These are phyloP conservation scores for Amia ocellicauda DNA, from an alignment of 2,113 vertebrate genomes.

Conservation along the genomic window DNA sequence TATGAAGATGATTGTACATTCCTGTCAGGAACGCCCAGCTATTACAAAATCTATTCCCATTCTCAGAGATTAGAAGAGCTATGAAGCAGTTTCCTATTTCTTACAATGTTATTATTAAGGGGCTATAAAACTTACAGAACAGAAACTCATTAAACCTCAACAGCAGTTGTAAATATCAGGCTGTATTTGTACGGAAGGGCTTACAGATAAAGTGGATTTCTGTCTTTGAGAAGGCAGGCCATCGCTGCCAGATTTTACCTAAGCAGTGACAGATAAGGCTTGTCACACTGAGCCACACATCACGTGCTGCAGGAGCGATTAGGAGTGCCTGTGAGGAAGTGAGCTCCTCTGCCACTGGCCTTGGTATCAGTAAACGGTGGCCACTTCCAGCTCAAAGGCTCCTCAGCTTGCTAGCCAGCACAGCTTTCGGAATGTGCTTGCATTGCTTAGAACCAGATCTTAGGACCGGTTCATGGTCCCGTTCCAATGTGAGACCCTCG, in stretches of 20 bases:
- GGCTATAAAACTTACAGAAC: background rate
- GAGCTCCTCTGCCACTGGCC: constrained; percentile 39
- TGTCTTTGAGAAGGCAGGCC: background rate
- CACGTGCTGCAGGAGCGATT: constrained; percentile 30
- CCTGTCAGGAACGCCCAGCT: background rate
- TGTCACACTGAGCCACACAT: constrained; percentile 40
- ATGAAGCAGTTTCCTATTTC: background rate
- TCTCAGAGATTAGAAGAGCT: background rate
- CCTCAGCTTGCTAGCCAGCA: constrained; percentile 32
- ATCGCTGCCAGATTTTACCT: constrained; percentile 6
- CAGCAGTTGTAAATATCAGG: background rate
- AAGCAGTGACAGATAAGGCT: constrained; percentile 13
- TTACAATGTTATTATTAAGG: background rate
- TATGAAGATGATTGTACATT: too few relatives aligned
- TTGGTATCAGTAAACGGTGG: constrained; percentile 56
- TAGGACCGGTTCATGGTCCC: constrained; percentile 13
- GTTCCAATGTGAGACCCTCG: too few relatives aligned
- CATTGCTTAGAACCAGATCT: constrained; percentile 43
- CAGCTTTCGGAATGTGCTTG: constrained; percentile 27
- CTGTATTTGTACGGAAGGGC: background rate
- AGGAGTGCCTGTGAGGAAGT: constrained; percentile 38
- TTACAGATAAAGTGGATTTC: constrained; percentile 1
- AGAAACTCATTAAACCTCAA: constrained; percentile 4
- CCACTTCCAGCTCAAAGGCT: constrained; percentile 43
- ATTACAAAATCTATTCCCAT: background rate